phyloP scores from a whole-genome alignment of 2,888 invertebrate genomes.

The Nomada goodeniana region DNA sequence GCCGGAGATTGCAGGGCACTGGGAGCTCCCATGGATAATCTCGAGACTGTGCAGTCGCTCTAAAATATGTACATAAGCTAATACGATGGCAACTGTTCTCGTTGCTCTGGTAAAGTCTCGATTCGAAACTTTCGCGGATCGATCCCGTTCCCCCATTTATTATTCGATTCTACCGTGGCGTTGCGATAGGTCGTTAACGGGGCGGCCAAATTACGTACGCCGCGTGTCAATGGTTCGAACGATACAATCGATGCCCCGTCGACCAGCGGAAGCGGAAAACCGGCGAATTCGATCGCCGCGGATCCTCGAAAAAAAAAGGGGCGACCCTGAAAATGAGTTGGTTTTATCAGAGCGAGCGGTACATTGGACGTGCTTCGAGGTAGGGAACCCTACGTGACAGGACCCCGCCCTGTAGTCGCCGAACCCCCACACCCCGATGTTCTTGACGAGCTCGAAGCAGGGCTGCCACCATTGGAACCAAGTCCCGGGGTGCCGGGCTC shows the following conservation, averaged over 20 bases:
- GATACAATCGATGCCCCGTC: background rate
- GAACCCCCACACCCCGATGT: conserved; percentile 57
- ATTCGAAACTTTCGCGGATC: conserved; percentile 32
- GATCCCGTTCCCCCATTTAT: conserved; percentile 35
- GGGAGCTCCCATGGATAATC: conserved; percentile 24
- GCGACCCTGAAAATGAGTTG: conserved; percentile 55
- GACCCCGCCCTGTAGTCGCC: conserved; percentile 73
- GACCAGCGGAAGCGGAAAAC: background rate
- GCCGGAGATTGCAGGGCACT: conserved; percentile 47
- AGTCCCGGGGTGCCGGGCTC: conserved; percentile 67
- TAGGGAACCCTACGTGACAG: conserved; percentile 56
- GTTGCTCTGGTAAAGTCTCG: background rate
- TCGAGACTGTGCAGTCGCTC: conserved; percentile 17
- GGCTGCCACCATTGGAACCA: conserved; percentile 68
- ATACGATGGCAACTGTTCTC: background rate
- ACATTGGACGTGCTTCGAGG: conserved; percentile 16
- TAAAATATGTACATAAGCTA: conserved; percentile 10
- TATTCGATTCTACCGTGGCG: conserved; percentile 34
- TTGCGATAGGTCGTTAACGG: conserved; percentile 58
- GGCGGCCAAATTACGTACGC: conserved; percentile 13
- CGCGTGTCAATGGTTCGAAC: background rate
- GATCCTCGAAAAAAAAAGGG: background rate
- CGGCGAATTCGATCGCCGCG: background rate
- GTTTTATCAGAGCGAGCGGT: conserved; percentile 16
- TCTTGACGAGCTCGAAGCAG: conserved; percentile 62